Percentiles rank a stretch among this genome's conserved stretches.
phyloP scores from a whole-genome alignment of 2,888 invertebrate species.

The Portevinia maculata region DNA sequence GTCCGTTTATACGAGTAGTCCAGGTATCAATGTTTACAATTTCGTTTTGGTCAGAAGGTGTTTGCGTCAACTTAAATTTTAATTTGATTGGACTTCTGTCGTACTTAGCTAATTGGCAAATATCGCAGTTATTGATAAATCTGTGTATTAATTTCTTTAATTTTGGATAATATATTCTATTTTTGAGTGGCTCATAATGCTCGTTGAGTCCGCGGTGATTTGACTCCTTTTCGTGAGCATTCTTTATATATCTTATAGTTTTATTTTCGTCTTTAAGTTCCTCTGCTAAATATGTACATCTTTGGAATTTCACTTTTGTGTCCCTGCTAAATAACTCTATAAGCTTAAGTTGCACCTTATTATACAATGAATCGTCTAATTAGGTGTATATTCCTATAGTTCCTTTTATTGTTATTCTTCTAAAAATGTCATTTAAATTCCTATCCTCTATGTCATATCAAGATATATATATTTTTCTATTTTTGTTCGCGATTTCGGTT shows the following conservation, averaged over 20 bases:
- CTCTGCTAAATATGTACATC: constrained; percentile 32
- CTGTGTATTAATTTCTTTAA: constrained; percentile 20
- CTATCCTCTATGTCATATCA: constrained; percentile 6
- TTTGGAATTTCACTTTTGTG: constrained; percentile 22
- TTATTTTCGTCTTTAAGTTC: constrained; percentile 30
- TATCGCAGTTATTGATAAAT: constrained; percentile 36
- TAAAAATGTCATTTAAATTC: constrained; percentile 23
- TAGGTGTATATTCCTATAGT: constrained; percentile 33
- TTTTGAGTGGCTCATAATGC: constrained; percentile 19
- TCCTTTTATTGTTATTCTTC: constrained; percentile 27
- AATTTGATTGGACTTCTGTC: constrained; percentile 22
- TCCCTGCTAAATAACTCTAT: constrained; percentile 30
- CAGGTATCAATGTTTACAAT: constrained; percentile 20
- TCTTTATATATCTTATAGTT: constrained; percentile 21
- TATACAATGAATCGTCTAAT: constrained; percentile 23
- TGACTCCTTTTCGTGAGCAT: constrained; percentile 25
- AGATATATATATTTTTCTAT: constrained; percentile 27
- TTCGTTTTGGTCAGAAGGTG: constrained; percentile 20
- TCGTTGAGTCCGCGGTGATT: constrained; percentile 20
- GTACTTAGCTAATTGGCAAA: constrained; percentile 25
- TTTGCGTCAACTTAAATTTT: constrained; percentile 11
- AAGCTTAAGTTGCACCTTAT: constrained; percentile 8
- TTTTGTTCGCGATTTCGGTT: constrained; percentile 1
- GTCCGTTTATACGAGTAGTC: constrained; percentile 32
- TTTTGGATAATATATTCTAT: constrained; percentile 21